Evolutionary conservation across 1,140 invertebrate genomes (phyloP).

Genomic region (Temnothorax curvispinosus): DNA sequence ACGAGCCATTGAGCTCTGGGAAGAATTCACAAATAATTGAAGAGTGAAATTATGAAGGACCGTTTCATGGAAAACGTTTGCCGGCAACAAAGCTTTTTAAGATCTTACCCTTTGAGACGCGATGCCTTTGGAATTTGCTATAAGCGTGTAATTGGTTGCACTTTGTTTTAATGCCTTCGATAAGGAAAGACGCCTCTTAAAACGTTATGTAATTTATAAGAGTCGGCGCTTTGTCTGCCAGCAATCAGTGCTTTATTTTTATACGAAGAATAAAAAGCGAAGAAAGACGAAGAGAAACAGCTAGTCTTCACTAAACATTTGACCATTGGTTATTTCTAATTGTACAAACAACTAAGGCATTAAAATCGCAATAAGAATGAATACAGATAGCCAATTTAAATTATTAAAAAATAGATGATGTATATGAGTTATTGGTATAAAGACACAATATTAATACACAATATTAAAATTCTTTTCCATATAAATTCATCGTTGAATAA

Average conservation of each 20-base stretch:
- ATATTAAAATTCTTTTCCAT: not conserved
- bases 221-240: slow-evolving; percentile 13
- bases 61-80: slow-evolving; percentile 49
- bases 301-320: not conserved
- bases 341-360: not conserved
- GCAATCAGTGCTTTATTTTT: not conserved
- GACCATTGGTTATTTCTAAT: not conserved
- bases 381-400: not conserved
- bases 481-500: slow-evolving; percentile 8
- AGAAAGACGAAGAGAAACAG: not conserved
- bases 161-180: slow-evolving; percentile 48
- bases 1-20: slow-evolving; percentile 30
- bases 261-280: not conserved
- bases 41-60: slow-evolving; percentile 63
- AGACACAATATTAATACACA: too few relatives aligned
- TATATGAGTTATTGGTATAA: not conserved
- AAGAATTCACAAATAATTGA: slow-evolving; percentile 56
- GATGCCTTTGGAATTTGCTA: slow-evolving; percentile 39
- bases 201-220: slow-evolving; percentile 48
- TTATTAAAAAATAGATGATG: slow-evolving; percentile 9
- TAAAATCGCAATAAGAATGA: not conserved
- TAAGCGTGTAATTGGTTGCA: slow-evolving; percentile 41
- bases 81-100: slow-evolving; percentile 59
- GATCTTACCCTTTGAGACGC: slow-evolving; percentile 43
- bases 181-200: slow-evolving; percentile 37